Conservation (phyloP, 2,888 invertebrate species). For the Cheilosia variabilis region DNA sequence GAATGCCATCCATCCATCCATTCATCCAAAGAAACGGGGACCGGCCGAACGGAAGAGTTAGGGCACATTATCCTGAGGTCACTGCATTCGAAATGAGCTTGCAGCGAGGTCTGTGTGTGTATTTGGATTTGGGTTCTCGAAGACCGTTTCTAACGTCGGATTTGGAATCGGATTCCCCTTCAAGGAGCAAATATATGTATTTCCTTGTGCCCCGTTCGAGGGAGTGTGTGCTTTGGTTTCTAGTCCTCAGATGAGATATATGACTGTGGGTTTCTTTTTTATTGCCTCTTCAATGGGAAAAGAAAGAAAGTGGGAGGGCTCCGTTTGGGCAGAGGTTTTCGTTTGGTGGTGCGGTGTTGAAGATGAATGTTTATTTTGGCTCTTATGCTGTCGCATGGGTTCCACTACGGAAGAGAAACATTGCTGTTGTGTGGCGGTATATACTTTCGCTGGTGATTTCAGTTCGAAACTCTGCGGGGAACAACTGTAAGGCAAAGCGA, state of each 20-base stretch:
- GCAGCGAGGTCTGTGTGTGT: neutral
- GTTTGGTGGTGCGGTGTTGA: neutral
- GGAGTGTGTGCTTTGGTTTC: constrained; percentile 39
- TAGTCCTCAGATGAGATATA: constrained; percentile 70
- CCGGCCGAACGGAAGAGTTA: constrained; percentile 74
- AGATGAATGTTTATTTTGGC: constrained; percentile 57
- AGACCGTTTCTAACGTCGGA: constrained; percentile 58
- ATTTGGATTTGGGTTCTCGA: constrained; percentile 52
- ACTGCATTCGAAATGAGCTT: constrained; percentile 76
- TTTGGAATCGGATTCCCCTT: constrained; percentile 51
- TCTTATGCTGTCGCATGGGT: constrained; percentile 42
- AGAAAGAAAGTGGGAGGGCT: constrained; percentile 45
- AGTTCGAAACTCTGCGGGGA: constrained; percentile 55
- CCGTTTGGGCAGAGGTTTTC: constrained; percentile 1
- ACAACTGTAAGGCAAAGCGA: neutral
- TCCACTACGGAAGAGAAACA: constrained; percentile 40
- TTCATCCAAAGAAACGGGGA: constrained; percentile 47
- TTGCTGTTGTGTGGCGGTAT: constrained; percentile 11
- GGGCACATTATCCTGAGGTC: constrained; percentile 76
- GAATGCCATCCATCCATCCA: constrained; percentile 71
- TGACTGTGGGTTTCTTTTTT: constrained; percentile 74
- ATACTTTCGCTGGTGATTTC: constrained; percentile 31
- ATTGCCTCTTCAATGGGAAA: constrained; percentile 61
- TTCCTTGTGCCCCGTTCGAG: constrained; percentile 35
- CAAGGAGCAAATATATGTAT: constrained; percentile 20